These are phyloP conservation scores for Yponomeuta malinellus DNA, from an alignment of 2,888 invertebrate genomes.

Conservation along the genomic window DNA sequence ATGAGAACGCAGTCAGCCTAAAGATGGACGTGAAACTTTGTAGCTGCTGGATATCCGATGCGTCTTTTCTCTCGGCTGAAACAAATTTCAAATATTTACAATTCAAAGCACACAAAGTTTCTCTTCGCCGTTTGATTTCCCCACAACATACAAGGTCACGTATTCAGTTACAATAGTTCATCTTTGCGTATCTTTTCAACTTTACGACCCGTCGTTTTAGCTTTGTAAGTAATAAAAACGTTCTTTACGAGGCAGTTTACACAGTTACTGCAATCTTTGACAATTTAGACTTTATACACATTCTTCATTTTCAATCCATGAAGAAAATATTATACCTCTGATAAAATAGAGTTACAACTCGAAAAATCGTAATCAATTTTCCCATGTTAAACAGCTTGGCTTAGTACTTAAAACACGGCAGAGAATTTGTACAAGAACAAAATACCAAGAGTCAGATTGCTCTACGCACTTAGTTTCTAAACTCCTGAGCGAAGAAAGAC, in stretches of 20 bases:
- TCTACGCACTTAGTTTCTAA: slow-evolving; percentile 39
- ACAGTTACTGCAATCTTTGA: slow-evolving; percentile 40
- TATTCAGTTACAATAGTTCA: slow-evolving; percentile 31
- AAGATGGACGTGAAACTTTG: slow-evolving; percentile 42
- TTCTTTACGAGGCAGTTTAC: slow-evolving; percentile 44
- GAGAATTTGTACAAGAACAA: background rate
- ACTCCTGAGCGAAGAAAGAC: slow-evolving; percentile 45
- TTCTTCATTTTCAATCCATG: background rate
- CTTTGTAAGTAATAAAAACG: slow-evolving; percentile 38
- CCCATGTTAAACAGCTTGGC: background rate
- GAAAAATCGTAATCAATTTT: background rate
- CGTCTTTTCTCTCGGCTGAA: slow-evolving; percentile 27
- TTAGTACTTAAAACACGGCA: background rate
- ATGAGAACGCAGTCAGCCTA: slow-evolving; percentile 46
- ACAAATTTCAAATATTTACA: slow-evolving; percentile 27
- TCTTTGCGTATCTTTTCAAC: slow-evolving; percentile 40
- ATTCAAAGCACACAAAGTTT: slow-evolving; percentile 22
- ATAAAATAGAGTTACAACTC: too few species aligned
- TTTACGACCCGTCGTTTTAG: slow-evolving; percentile 45
- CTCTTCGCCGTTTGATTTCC: slow-evolving; percentile 11
- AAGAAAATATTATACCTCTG: background rate
- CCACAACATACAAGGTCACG: slow-evolving; percentile 18
- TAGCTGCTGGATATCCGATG: slow-evolving; percentile 26
- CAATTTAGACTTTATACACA: slow-evolving; percentile 40
- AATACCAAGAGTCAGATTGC: slow-evolving; percentile 24